These are phyloP conservation scores for Esox lucius DNA, from an alignment of 2,797 vertebrate species.

Conservation along the genomic window DNA sequence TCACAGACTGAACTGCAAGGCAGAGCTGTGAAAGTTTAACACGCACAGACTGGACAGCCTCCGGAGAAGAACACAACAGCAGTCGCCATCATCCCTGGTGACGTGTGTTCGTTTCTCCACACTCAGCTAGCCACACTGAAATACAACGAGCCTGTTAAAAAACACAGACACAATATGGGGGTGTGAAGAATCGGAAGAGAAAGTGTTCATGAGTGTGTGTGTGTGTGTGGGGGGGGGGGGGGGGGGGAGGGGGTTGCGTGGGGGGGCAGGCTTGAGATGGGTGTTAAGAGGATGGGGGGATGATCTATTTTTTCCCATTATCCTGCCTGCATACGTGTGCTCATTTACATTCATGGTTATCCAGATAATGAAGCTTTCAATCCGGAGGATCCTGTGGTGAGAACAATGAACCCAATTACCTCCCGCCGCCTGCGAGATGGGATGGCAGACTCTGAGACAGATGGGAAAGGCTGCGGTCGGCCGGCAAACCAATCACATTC, in stretches of 20 bases:
- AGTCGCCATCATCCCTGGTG: slow-evolving; percentile 20
- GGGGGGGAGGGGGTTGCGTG: not conserved
- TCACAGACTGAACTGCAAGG: slow-evolving; percentile 40
- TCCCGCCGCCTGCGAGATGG: slow-evolving; percentile 83
- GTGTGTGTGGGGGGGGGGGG: not conserved
- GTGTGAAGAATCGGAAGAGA: not conserved
- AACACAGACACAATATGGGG: slow-evolving; percentile 17
- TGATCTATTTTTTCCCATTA: slow-evolving; percentile 84
- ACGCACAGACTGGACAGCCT: slow-evolving; percentile 17
- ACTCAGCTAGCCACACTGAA: slow-evolving; percentile 20
- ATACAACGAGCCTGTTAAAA: slow-evolving; percentile 29
- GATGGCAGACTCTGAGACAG: slow-evolving; percentile 85
- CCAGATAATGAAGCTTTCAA: slow-evolving; percentile 89
- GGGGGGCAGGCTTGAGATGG: slow-evolving; percentile 9
- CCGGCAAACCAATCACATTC: slow-evolving; percentile 84
- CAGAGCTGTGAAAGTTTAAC: slow-evolving; percentile 35
- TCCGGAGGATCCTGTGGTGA: slow-evolving; percentile 82
- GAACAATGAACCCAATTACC: slow-evolving; percentile 89
- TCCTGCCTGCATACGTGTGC: slow-evolving; percentile 73
- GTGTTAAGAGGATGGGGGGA: slow-evolving; percentile 35
- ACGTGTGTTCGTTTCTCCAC: slow-evolving; percentile 16
- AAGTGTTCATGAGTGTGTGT: not conserved
- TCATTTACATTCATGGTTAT: slow-evolving; percentile 88
- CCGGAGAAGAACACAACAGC: slow-evolving; percentile 4
- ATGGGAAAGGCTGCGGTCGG: slow-evolving; percentile 81